Conservation (phyloP, 2,888 invertebrate genomes). For the Netelia virgata region DNA sequence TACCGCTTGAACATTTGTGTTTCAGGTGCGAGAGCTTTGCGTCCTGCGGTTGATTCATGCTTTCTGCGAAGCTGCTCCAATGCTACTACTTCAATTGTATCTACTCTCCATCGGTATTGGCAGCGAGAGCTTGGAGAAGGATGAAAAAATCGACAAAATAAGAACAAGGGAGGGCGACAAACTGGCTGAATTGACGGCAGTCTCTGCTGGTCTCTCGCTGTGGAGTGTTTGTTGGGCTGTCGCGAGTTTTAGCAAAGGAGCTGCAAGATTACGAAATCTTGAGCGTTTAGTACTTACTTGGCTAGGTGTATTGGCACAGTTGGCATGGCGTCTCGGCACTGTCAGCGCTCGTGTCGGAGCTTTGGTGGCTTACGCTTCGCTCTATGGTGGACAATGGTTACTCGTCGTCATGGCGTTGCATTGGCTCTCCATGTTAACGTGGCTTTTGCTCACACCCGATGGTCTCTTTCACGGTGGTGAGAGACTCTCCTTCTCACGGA, state of each 20-base stretch:
- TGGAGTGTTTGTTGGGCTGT: conserved; percentile 96
- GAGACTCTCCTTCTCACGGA: conserved; percentile 89
- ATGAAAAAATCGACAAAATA: conserved; percentile 69
- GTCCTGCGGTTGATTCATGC: conserved; percentile 94
- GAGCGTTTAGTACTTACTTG: conserved; percentile 93
- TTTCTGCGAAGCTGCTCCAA: conserved; percentile 95
- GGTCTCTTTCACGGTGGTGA: conserved; percentile 93
- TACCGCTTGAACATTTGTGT: conserved; percentile 1
- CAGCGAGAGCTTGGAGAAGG: conserved; percentile 69
- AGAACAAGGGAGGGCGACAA: conserved; percentile 83
- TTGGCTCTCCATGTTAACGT: conserved; percentile 96
- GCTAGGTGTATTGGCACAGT: conserved; percentile 93
- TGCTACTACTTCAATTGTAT: conserved; percentile 93
- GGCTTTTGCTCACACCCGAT: conserved; percentile 93
- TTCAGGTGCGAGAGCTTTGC: conserved; percentile 87
- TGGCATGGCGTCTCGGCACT: conserved; percentile 90
- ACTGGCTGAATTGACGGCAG: conserved; percentile 91
- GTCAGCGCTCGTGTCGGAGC: conserved; percentile 93
- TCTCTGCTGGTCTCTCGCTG: conserved; percentile 92
- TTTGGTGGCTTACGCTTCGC: conserved; percentile 93
- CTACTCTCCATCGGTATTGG: conserved; percentile 86
- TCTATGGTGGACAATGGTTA: conserved; percentile 92
- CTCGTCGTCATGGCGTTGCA: conserved; percentile 92
- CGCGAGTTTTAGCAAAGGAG: conserved; percentile 96
- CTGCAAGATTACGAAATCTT: conserved; percentile 90